These are phyloP conservation scores for Hystrix brachyura DNA, from an alignment of 2,113 vertebrate genomes.

Conservation along the genomic window DNA sequence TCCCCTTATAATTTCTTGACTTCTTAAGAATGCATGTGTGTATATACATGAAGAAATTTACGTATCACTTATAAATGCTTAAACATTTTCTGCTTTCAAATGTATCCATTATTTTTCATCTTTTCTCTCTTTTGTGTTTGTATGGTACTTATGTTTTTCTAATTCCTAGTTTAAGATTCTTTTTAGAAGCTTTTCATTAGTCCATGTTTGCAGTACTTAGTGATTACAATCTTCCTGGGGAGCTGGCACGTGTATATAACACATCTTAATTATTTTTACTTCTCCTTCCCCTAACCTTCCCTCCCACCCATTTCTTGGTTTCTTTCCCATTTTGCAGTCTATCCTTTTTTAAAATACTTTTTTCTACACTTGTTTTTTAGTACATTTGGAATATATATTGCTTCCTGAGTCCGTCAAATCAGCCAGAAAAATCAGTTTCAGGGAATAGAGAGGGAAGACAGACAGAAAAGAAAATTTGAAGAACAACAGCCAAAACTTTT, in stretches of 20 bases:
- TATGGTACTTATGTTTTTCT: neutral
- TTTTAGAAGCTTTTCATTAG: too few species aligned
- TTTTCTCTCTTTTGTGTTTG: neutral
- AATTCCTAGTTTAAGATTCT: neutral
- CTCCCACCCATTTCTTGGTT: too few species aligned
- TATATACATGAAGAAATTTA: neutral
- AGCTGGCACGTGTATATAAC: too few species aligned
- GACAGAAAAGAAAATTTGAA: neutral
- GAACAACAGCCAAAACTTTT: neutral
- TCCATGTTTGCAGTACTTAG: too few species aligned
- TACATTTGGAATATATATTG: neutral
- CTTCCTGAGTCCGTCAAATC: neutral
- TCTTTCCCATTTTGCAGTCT: too few species aligned
- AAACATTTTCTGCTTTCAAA: slow-evolving; percentile 32
- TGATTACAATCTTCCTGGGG: too few species aligned
- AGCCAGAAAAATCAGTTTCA: neutral
- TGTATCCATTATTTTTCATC: neutral
- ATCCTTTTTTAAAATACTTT: too few species aligned
- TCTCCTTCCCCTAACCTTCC: neutral
- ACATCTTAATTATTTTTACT: too few species aligned
- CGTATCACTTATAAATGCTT: neutral
- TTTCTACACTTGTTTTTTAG: neutral
- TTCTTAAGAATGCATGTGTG: neutral
- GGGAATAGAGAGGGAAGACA: neutral
- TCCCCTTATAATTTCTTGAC: too few species aligned